Evolutionary conservation across 2,797 vertebrate species (phyloP).

Genomic region (Rhinoraja longicauda): DNA sequence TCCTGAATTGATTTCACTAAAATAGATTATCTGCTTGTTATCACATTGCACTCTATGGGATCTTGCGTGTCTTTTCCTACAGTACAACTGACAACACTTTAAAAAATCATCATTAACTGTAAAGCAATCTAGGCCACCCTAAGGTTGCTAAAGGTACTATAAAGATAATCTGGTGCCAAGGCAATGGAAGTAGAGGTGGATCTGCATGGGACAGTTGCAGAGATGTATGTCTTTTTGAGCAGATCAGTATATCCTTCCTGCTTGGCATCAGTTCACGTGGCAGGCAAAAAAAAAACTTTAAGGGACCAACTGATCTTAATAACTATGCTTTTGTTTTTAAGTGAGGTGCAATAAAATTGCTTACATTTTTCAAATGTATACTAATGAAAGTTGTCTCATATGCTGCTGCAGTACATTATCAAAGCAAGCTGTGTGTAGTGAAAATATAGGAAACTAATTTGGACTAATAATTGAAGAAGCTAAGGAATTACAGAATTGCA

Average conservation of each 20-base stretch:
- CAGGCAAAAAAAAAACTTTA: background rate
- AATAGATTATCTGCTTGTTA: background rate
- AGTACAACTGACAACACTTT: background rate
- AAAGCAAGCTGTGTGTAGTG: conserved; percentile 14
- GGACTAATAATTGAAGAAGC: background rate
- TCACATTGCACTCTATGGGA: background rate
- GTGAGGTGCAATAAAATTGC: background rate
- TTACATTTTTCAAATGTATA: background rate
- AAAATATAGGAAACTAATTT: background rate
- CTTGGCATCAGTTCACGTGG: background rate
- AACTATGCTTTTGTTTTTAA: background rate
- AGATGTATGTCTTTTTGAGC: background rate
- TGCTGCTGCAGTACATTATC: background rate
- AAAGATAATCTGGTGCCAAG: background rate
- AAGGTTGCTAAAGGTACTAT: background rate
- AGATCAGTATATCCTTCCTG: background rate
- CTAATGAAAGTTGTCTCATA: background rate
- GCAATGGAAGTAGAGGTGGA: background rate
- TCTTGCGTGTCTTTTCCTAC: background rate
- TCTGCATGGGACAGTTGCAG: background rate
- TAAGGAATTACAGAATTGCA: background rate
- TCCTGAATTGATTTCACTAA: background rate
- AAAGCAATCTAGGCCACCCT: background rate
- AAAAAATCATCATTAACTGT: background rate
- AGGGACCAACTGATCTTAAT: background rate